These are phyloP conservation scores for Oncorhynchus kisutch DNA, from an alignment of 2,113 vertebrate species.

Conservation along the genomic window DNA sequence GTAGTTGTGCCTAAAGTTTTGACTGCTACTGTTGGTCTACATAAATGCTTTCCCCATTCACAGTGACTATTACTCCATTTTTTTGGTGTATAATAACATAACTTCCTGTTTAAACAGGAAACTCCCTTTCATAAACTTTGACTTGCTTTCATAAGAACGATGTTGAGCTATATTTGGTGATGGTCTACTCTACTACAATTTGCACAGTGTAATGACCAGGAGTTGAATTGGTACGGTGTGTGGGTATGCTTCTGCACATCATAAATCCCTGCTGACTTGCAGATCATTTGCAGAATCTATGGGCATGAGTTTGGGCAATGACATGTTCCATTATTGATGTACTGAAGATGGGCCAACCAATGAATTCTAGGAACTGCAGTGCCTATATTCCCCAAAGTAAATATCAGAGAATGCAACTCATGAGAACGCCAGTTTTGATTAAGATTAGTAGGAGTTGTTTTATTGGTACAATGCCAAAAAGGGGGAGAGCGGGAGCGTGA, in stretches of 20 bases:
- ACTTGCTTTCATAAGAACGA: conserved; percentile 16
- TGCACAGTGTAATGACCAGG: conserved; percentile 21
- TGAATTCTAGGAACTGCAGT: conserved; percentile 27
- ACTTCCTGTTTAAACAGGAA: too few relatives aligned
- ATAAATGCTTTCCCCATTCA: conserved; percentile 23
- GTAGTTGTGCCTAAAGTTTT: too few relatives aligned
- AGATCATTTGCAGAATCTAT: conserved; percentile 32
- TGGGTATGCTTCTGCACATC: conserved; percentile 23
- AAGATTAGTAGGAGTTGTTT: conserved; percentile 42
- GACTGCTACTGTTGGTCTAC: not conserved
- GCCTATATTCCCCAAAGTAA: conserved; percentile 35
- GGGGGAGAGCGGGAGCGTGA: conserved; percentile 5
- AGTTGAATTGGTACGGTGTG: conserved; percentile 42
- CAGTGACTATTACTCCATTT: not conserved
- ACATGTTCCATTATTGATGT: conserved; percentile 41
- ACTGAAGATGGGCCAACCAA: conserved; percentile 25
- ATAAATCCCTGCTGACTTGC: conserved; percentile 30
- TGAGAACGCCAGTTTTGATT: conserved; percentile 45
- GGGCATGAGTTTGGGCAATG: conserved; percentile 25
- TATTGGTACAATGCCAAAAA: conserved; percentile 40
- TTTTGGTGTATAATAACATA: not conserved
- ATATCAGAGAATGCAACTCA: conserved; percentile 25
- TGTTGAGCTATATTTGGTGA: conserved; percentile 21
- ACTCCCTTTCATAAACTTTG: too few relatives aligned
- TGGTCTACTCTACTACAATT: not conserved